A percentile compares a stretch with the other conserved stretches of the same genome.
phyloP scores from a whole-genome alignment of 2,113 vertebrate species.

The Dermatemys mawii region DNA sequence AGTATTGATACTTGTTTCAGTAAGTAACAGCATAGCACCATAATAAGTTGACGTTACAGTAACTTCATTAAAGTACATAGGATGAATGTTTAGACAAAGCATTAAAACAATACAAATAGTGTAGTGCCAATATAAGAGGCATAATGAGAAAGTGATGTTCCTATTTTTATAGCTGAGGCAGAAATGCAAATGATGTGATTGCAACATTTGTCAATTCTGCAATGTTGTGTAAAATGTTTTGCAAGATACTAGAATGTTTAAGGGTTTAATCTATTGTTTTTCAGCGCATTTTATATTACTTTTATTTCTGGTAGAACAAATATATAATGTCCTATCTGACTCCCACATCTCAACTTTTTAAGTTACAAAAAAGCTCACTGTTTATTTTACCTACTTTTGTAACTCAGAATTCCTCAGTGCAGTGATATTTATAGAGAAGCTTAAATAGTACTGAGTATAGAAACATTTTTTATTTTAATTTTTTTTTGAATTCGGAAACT shows the following conservation, averaged over 20 bases:
- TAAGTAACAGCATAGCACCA: background rate
- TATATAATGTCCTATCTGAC: rapidly evolving
- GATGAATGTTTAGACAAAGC: background rate
- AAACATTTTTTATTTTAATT: constrained; percentile 26
- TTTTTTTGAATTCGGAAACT: constrained; percentile 50
- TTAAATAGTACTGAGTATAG: constrained; percentile 28
- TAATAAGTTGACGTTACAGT: background rate
- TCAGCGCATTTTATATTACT: background rate
- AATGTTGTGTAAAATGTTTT: background rate
- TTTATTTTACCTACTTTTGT: constrained; percentile 38
- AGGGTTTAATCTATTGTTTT: background rate
- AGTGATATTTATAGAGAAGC: constrained; percentile 27
- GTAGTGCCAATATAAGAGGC: background rate
- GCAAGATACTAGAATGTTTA: rapidly evolving
- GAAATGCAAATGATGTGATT: background rate
- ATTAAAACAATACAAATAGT: background rate
- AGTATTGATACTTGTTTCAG: background rate
- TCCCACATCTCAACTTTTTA: constrained; percentile 6
- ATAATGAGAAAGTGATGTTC: background rate
- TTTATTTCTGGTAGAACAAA: background rate
- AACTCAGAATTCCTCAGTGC: constrained; percentile 24
- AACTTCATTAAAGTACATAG: background rate
- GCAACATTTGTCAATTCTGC: background rate
- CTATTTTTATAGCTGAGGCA: background rate
- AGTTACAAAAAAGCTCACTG: background rate